Evolutionary conservation across 2,888 invertebrate species (phyloP).

Genomic region (Uropetala carovei): DNA sequence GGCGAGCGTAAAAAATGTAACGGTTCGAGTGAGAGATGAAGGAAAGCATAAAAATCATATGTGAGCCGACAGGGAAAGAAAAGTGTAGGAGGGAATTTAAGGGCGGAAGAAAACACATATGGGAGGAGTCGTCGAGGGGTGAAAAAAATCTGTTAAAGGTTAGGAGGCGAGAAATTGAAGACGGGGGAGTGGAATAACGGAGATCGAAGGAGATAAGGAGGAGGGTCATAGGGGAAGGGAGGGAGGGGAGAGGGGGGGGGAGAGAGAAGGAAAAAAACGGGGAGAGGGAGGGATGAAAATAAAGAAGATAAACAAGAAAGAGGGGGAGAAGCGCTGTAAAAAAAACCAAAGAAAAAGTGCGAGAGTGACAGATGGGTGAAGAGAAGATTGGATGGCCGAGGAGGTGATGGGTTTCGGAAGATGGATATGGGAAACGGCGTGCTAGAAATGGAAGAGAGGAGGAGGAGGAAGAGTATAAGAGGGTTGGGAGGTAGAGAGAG

Average conservation of each 20-base stretch:
- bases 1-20: not conserved
- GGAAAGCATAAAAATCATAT: not conserved
- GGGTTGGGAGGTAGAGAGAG: not conserved
- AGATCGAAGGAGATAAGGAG: too few relatives aligned
- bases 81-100: not conserved
- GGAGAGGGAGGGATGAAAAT: too few relatives aligned
- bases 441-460: not conserved
- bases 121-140: too few relatives aligned
- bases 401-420: slow-evolving; percentile 6
- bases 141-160: too few relatives aligned
- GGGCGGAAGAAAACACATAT: too few relatives aligned
- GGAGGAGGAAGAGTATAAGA: not conserved
- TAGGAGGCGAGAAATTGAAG: too few relatives aligned
- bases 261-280: too few relatives aligned
- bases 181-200: too few relatives aligned
- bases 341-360: not conserved
- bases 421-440: not conserved
- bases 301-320: not conserved
- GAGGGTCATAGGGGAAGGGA: too few relatives aligned
- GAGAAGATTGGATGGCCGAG: not conserved
- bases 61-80: not conserved
- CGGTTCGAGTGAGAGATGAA: not conserved
- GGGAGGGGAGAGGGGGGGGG: too few relatives aligned
- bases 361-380: not conserved
- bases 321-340: not conserved